phyloP scores from a whole-genome alignment of 2,113 vertebrate species.

The Ginglymostoma cirratum region DNA sequence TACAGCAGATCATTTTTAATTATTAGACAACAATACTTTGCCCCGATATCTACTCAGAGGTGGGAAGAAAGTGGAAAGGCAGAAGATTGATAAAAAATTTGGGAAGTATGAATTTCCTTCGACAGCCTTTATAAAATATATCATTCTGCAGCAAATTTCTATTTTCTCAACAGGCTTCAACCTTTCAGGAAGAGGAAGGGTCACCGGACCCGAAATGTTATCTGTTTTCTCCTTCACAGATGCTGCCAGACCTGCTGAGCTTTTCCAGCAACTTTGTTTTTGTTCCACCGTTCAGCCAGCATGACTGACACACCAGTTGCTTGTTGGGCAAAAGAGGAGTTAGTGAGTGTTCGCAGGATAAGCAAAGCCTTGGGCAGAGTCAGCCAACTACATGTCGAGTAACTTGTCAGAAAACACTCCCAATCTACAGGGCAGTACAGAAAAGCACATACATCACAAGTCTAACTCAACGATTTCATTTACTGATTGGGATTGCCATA shows the following conservation, averaged over 20 bases:
- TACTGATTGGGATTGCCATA: background rate
- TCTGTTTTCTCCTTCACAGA: too few species aligned
- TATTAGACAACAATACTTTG: background rate
- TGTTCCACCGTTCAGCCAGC: background rate
- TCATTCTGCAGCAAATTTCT: too few species aligned
- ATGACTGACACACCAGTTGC: background rate
- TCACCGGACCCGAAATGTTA: too few species aligned
- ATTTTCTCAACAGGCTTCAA: too few species aligned
- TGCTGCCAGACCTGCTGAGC: too few species aligned
- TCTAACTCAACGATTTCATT: background rate
- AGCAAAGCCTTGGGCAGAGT: too few species aligned
- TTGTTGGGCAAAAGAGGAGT: background rate
- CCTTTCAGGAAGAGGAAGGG: too few species aligned
- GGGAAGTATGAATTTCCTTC: too few species aligned
- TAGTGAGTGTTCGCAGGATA: background rate
- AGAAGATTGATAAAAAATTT: too few species aligned
- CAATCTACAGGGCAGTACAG: background rate
- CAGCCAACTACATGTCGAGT: background rate
- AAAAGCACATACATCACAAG: background rate
- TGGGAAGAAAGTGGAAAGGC: background rate
- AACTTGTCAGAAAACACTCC: background rate
- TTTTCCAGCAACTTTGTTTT: too few species aligned
- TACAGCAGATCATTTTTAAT: background rate
- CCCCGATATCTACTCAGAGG: background rate
- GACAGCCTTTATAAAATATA: too few species aligned